phyloP scores from a whole-genome alignment of 2,797 vertebrate genomes.

The Loriculus beryllinus region DNA sequence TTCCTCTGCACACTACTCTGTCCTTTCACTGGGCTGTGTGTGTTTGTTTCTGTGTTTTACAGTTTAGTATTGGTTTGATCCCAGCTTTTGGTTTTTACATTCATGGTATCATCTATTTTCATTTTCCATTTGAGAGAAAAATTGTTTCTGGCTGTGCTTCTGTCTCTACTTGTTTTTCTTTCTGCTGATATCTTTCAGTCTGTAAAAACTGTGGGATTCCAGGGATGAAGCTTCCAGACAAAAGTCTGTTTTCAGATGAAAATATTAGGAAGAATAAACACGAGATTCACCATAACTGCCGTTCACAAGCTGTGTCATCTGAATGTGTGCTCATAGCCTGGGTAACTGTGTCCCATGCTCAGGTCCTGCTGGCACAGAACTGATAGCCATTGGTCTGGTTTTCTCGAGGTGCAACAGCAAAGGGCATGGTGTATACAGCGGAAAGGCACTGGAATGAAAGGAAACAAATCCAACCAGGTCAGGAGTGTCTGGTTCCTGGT shows the following conservation, averaged over 20 bases:
- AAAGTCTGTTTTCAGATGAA: not conserved
- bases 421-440: not conserved
- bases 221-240: not conserved
- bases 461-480: accelerated
- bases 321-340: not conserved
- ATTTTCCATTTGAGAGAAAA: not conserved
- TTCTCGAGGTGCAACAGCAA: not conserved
- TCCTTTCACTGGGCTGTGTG: not conserved
- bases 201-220: not conserved
- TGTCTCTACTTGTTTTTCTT: not conserved
- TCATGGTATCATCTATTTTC: not conserved
- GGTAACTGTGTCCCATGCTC: not conserved
- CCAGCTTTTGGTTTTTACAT: not conserved
- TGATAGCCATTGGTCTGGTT: not conserved
- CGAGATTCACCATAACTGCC: not conserved
- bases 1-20: not conserved
- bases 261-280: not conserved
- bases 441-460: not conserved
- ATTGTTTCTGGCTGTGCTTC: not conserved
- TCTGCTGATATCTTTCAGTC: not conserved
- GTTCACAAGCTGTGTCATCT: not conserved
- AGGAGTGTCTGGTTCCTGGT: not conserved
- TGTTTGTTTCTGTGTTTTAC: not conserved
- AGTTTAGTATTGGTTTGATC: not conserved
- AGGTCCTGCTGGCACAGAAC: not conserved